Percentiles rank a stretch among this genome's conserved stretches.
phyloP scores from a whole-genome alignment of 2,797 vertebrate species.

The Sebastes melanostomus region DNA sequence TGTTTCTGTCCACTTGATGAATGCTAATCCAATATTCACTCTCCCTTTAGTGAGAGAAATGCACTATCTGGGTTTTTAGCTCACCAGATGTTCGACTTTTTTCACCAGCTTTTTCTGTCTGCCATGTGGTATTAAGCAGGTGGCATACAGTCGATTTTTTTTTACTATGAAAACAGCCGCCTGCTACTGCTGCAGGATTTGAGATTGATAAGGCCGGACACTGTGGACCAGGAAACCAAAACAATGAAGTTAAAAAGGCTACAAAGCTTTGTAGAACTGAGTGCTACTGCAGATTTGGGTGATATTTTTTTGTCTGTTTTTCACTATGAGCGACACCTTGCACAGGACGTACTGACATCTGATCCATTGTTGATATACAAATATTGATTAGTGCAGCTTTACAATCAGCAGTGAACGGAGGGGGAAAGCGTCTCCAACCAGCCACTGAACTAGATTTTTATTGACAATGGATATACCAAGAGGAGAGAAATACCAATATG shows the following conservation, averaged over 20 bases:
- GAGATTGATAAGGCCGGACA: not conserved
- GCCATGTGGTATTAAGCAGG: not conserved
- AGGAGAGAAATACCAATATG: not conserved
- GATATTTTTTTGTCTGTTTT: not conserved
- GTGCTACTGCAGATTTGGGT: not conserved
- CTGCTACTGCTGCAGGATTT: not conserved
- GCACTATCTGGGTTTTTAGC: not conserved
- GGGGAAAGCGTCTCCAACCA: not conserved
- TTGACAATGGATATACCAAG: not conserved
- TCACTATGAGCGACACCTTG: not conserved
- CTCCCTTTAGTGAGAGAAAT: not conserved
- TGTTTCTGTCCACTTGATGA: not conserved
- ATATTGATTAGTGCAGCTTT: not conserved
- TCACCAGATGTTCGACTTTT: not conserved
- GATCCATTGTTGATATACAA: not conserved
- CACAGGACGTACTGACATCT: not conserved
- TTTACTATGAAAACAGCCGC: not conserved
- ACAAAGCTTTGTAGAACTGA: not conserved
- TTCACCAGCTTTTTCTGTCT: not conserved
- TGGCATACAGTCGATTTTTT: not conserved
- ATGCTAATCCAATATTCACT: not conserved
- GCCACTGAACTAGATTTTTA: not conserved
- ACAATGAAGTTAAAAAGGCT: not conserved
- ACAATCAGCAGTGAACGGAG: not conserved
- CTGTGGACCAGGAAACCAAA: not conserved